A percentile compares a stretch with the other conserved stretches of the same genome.
Conservation (phyloP, 1,140 invertebrate genomes). For the Archivesica marissinica region DNA sequence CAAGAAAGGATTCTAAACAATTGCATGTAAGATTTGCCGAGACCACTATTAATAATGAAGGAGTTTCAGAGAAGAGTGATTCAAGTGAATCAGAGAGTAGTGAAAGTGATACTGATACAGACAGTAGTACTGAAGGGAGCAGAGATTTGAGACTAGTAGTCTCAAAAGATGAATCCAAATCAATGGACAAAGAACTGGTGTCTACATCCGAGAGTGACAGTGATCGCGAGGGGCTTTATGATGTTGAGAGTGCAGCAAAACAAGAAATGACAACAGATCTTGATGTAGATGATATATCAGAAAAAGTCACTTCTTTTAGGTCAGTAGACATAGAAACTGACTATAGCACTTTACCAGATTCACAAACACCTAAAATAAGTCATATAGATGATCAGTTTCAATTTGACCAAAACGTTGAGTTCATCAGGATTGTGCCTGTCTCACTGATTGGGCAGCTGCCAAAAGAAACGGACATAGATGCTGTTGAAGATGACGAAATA, state of each 20-base stretch:
- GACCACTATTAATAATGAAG: constrained; percentile 50
- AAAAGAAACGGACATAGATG: constrained; percentile 10
- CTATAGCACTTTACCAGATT: constrained; percentile 4
- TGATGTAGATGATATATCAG: constrained; percentile 11
- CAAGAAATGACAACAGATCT: constrained; percentile 2
- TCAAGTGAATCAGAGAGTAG: neutral
- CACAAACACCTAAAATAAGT: constrained; percentile 4
- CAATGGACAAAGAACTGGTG: neutral
- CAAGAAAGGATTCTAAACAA: neutral
- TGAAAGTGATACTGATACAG: constrained; percentile 21
- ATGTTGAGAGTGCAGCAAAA: constrained; percentile 4
- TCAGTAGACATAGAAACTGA: neutral
- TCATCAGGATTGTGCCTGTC: neutral
- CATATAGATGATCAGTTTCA: constrained; percentile 15
- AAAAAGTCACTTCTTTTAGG: constrained; percentile 11
- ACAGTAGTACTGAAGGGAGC: constrained; percentile 31
- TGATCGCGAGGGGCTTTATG: constrained; percentile 4
- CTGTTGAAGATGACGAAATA: neutral
- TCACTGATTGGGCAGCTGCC: neutral
- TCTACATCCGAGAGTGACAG: constrained; percentile 2
- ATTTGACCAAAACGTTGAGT: constrained; percentile 1
- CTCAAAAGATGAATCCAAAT: neutral
- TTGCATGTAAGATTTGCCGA: constrained; percentile 50
- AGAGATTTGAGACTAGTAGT: neutral
- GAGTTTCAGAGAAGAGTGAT: constrained; percentile 11